Evolutionary conservation across 1,140 invertebrate genomes (phyloP), one percentile per base, ranked within the genome.

Genomic region (Pachyrhynchus sulphureomaculatus): DNA sequence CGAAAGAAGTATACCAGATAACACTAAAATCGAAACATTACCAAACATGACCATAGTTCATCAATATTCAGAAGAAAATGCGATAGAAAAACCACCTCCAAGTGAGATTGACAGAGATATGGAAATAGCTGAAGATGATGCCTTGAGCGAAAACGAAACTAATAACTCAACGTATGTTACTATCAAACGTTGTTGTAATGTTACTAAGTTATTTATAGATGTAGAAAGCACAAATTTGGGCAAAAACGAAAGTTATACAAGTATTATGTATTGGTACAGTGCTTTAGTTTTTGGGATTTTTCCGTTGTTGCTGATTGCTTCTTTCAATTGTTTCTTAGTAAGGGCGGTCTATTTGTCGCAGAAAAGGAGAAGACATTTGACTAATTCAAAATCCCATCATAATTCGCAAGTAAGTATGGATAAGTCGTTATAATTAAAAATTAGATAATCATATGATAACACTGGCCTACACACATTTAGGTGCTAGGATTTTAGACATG

Each of bases 241-340:
- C 12, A 70, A 75, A 9, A 81, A 85, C 67, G 69, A 78, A 8
- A 79, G 79, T 1, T 90, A 89, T 72, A 75, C 71, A 4, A 78
- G 78, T 13, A 77, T 87, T 15, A 90, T 88, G 73, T 86, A 84
- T 63, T 84, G 86, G 82, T 84, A 85, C 67, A 83, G 82, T n/a
- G 79, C 84, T 2, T 71, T 87, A 2, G 74, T 83, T 0, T 90
- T 89, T 71, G 83, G 85, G 2, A 75, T 89, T 15, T 62, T 90
- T 12, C 89, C 89, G 0, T 75, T 91, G 1, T 62, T 84, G 2
- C 72, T 90, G 1, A 75, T 91, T 53, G 81, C 82, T 8, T 80
- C 86, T n/a, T 89, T 91, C 70, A 91, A 91, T 74, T 83, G 81
- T 47, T 84, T 90, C 62, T 79, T 91, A 10, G 83, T 91, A 9